Conservation (phyloP, 1,140 invertebrate genomes). For the Tetramorium simillimum region DNA sequence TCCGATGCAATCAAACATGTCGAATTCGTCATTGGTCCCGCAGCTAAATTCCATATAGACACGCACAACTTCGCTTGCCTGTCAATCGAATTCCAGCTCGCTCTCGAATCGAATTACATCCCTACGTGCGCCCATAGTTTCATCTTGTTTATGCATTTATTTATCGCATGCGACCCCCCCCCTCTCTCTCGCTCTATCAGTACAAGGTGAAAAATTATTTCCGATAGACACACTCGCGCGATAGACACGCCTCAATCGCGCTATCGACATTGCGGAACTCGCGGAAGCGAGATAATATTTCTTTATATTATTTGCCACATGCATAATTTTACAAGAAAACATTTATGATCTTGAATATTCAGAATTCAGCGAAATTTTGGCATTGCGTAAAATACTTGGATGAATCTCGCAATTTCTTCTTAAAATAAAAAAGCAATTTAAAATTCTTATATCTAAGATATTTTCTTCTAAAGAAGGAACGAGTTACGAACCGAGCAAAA, state of each 20-base stretch:
- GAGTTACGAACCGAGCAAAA: not conserved
- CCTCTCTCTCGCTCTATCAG: too few relatives aligned
- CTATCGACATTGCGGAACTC: slow-evolving; percentile 33
- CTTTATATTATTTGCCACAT: not conserved
- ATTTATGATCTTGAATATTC: not conserved
- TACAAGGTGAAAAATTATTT: slow-evolving; percentile 55
- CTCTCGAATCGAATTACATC: slow-evolving; percentile 65
- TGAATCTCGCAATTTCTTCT: not conserved
- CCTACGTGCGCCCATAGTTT: slow-evolving; percentile 9
- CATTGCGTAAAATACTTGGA: not conserved
- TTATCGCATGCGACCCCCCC: slow-evolving; percentile 19
- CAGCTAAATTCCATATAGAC: slow-evolving; percentile 64
- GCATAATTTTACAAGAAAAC: not conserved
- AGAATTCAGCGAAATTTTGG: not conserved
- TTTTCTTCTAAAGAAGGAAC: not conserved
- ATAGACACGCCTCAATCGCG: not conserved
- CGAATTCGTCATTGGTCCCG: slow-evolving; percentile 39
- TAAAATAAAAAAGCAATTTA: not conserved
- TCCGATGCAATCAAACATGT: slow-evolving; percentile 52
- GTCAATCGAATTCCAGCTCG: slow-evolving; percentile 64
- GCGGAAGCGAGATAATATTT: not conserved
- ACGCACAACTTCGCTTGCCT: slow-evolving; percentile 51
- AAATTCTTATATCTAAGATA: not conserved
- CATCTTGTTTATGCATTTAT: slow-evolving; percentile 62
- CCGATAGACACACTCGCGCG: not conserved